A percentile compares a stretch with the other conserved stretches of the same genome.
phyloP scores from a whole-genome alignment of 2,888 invertebrate genomes.

The Griposia aprilina region DNA sequence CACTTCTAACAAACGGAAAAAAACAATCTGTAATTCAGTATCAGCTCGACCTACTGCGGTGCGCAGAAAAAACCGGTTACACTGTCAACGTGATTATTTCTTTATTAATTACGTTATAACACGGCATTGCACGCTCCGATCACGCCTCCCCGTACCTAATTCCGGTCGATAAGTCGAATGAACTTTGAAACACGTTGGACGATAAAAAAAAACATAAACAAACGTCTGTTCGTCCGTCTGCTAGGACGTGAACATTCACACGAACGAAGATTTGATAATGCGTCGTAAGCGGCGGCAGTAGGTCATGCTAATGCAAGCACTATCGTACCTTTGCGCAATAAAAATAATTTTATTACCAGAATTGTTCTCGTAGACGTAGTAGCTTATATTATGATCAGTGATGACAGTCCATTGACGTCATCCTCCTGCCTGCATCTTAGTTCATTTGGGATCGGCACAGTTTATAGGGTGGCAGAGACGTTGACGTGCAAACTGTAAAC shows the following conservation, averaged over 20 bases:
- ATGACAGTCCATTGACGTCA: neutral
- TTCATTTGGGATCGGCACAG: neutral
- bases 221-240: conserved; percentile 67
- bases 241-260: conserved; percentile 51
- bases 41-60: conserved; percentile 29
- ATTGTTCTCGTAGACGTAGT: neutral
- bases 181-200: conserved; percentile 72
- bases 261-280: conserved; percentile 49
- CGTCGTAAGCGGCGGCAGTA: conserved; percentile 45
- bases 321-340: conserved; percentile 49
- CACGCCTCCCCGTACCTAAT: conserved; percentile 63
- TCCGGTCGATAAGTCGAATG: conserved; percentile 70
- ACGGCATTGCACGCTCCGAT: conserved; percentile 63
- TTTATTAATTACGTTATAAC: conserved; percentile 5
- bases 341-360: conserved; percentile 11
- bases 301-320: conserved; percentile 60
- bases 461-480: neutral
- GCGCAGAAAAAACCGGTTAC: conserved; percentile 27
- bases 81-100: conserved; percentile 18
- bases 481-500: neutral
- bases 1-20: conserved; percentile 31
- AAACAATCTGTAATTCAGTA: conserved; percentile 13
- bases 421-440: neutral
- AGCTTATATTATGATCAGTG: neutral
- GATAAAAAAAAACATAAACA: conserved; percentile 76